These are phyloP conservation scores for Amblyjoppa fuscipennis DNA, from an alignment of 2,888 invertebrate species.

Conservation along the genomic window DNA sequence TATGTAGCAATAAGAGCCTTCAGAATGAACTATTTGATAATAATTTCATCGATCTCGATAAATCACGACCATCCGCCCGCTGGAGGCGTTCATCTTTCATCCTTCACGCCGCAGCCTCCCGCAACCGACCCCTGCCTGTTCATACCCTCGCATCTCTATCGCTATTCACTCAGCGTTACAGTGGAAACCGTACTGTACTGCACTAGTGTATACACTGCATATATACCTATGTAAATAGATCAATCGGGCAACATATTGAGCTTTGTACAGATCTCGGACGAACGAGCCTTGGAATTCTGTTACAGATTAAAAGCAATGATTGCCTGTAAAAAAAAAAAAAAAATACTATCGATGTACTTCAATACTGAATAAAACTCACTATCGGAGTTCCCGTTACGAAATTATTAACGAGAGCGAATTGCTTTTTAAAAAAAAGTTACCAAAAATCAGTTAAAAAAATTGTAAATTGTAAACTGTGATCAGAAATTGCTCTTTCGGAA, in stretches of 20 bases:
- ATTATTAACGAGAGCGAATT: too few relatives aligned
- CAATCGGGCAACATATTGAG: neutral
- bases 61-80: slow-evolving; percentile 70
- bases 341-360: too few relatives aligned
- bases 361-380: too few relatives aligned
- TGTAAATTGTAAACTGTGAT: too few relatives aligned
- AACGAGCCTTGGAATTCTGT: neutral
- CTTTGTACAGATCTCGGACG: neutral
- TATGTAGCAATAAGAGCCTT: too few relatives aligned
- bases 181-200: neutral
- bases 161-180: neutral
- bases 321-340: too few relatives aligned
- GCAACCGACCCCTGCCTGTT: neutral
- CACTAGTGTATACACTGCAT: neutral
- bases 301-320: too few relatives aligned
- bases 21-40: neutral
- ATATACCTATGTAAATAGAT: neutral
- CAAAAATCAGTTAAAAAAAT: too few relatives aligned
- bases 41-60: slow-evolving; percentile 72
- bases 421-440: too few relatives aligned
- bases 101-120: slow-evolving; percentile 25
- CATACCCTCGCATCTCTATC: slow-evolving; percentile 26
- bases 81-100: slow-evolving; percentile 14
- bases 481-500: neutral
- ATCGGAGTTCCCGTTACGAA: too few relatives aligned